Evolutionary conservation across 2,888 invertebrate species (phyloP), one percentile per base, ranked within the genome.

Genomic region (Agonopterix subpropinquella): DNA sequence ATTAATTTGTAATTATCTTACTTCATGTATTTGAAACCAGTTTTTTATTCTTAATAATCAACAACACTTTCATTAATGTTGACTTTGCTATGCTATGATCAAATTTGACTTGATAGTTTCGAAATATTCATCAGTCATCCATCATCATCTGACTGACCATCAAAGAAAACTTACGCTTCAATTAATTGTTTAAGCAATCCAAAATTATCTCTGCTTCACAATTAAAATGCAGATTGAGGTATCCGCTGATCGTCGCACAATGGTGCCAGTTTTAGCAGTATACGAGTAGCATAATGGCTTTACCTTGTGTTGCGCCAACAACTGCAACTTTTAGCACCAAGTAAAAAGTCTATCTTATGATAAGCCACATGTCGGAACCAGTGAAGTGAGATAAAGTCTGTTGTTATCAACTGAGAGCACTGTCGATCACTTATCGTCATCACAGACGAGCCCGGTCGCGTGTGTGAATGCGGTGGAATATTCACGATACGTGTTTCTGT

Each of bases 391-490:
- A 67, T 67, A 67, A 65, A 70, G 59, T 71, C 65, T 53, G 67
- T 65, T 64, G 70, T 80, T 82, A 78, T 80, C 76, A 74, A 70
- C 61, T 54, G 61, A 64, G 70, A 73, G 65, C 77, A 82, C 79
- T 77, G 73, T 74, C 70, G 69, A 77, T 80, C 80, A 83, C 79
- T 80, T 77, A 78, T 84, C 81, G 81, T 77, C 81, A 80, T 83
- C 70, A 80, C 80, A 76, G 50, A 57, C 59, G 60, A 55, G 56
- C 55, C 55, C 53, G 28, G 67, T 69, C 80, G 80, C 80, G 80
- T 79, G 77, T 65, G 54, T 54, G 57, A 54, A 54, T 45, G 61
- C 45, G 58, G 57, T 52, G 54, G 51, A 51, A 46, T 18, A 52
- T 43, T 55, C 48, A 54, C 62, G 55, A 65, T 71, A 77, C 86